A percentile compares a stretch with the other conserved stretches of the same genome.
Conservation (phyloP, 2,113 vertebrate species). For the Onychorhynchus coronatus region DNA sequence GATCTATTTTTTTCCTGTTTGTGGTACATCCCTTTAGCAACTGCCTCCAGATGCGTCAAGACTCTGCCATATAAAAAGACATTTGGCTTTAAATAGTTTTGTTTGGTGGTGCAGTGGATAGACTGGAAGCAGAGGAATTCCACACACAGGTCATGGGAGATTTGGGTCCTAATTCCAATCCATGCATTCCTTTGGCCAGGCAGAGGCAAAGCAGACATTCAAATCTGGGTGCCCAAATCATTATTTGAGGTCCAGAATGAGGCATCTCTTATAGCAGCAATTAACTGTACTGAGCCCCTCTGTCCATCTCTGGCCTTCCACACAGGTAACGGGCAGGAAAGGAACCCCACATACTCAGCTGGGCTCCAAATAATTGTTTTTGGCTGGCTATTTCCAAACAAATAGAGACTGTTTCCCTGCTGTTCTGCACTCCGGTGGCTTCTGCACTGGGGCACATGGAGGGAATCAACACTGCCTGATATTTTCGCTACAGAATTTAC, state of each 20-base stretch:
- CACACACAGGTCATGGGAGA: background rate
- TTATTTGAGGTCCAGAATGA: background rate
- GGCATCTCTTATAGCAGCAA: background rate
- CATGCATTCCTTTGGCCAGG: background rate
- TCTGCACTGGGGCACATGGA: background rate
- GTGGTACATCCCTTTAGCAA: background rate
- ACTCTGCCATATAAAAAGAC: background rate
- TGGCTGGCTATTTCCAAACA: background rate
- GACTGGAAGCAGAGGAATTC: background rate
- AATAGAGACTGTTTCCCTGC: background rate
- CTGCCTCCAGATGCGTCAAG: background rate
- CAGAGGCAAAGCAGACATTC: background rate
- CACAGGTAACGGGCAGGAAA: background rate
- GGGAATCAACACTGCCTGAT: background rate
- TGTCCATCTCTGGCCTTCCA: background rate
- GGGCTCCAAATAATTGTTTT: background rate
- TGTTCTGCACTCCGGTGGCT: background rate
- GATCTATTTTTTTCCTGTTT: constrained; percentile 7
- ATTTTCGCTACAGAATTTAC: background rate
- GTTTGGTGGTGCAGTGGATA: background rate
- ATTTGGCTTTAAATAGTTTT: constrained; percentile 26
- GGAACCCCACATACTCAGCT: background rate
- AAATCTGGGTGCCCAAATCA: background rate
- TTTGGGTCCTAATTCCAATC: background rate
- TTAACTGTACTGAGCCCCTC: background rate